phyloP scores from a whole-genome alignment of 2,113 vertebrate genomes.

The Ictalurus punctatus region DNA sequence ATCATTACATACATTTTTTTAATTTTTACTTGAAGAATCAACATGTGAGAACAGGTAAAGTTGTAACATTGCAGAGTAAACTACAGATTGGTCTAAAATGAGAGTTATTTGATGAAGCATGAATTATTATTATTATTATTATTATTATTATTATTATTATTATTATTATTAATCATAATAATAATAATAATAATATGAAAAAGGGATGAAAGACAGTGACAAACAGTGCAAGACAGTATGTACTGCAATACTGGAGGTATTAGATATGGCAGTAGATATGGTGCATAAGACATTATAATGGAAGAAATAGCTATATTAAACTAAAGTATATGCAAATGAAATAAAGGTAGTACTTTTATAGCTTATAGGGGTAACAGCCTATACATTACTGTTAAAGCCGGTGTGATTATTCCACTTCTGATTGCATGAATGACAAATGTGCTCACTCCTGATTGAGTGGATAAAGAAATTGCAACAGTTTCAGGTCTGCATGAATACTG shows the following conservation, averaged over 20 bases:
- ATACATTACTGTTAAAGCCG: neutral
- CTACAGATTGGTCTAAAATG: neutral
- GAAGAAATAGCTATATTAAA: neutral
- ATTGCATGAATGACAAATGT: slow-evolving; percentile 9
- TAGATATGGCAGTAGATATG: neutral
- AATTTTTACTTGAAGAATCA: neutral
- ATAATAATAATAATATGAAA: neutral
- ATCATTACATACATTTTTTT: neutral
- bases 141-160: too few relatives aligned
- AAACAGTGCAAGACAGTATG: neutral
- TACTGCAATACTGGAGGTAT: neutral
- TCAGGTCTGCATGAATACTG: neutral
- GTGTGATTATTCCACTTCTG: neutral
- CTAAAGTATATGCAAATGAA: neutral
- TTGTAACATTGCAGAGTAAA: neutral
- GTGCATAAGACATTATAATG: neutral
- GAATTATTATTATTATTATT: too few relatives aligned
- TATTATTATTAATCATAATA: too few relatives aligned
- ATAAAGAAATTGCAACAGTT: neutral
- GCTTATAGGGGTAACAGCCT: neutral
- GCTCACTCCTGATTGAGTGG: neutral
- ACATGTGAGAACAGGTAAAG: neutral
- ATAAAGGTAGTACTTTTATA: neutral
- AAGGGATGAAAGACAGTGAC: neutral
- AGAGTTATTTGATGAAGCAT: neutral